Base-by-base conservation (phyloP, 2,797 vertebrate genomes). In the Rhabdomys pumilio region DNA sequence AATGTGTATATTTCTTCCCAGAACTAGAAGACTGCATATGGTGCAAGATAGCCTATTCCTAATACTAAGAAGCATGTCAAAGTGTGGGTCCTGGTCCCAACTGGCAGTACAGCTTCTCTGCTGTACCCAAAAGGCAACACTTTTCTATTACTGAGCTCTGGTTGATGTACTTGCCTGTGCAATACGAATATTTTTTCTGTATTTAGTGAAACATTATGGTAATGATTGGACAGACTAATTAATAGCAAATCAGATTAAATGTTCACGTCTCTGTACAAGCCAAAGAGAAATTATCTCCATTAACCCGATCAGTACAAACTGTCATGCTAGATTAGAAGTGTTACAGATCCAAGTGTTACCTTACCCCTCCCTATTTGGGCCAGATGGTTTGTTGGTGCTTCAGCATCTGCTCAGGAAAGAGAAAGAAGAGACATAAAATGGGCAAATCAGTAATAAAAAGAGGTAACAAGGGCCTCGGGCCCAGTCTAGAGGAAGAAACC, bases 271-370 rank as follows among this genome's bases (percentile, higher is more conserved):
- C 89, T 96, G 59, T 96, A 91, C 65, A 97, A 97, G 94, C 87
- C 94, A 97, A 92, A 91, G 90, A 93, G 76, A 97, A 98, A 98
- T 96, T 96, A 96, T 96, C 69, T 22, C 79, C 72, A 96, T 97
- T 97, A 97, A 97, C 97, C 96, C 95, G 91, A 97, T 96, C 83
- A 96, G 94, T 95, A 97, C 96, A 98, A 97, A 96, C 76, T 97
- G 87, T 91, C 94, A 97, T 38, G 72, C 75, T 92, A 85, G 53
- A 97, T 95, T 96, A 97, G 65, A 95, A 94, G 80, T 93, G 50
- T 31, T 97, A 93, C 26, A 87, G 76, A 34, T 95, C 95, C 72
- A 94, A 41, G 93, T 97, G 96, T 89, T 85, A 93, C 72, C 61
- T 90, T 95, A 96, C 90, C 76, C 72, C n/a, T 83, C 59, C 29